phyloP scores from a whole-genome alignment of 2,113 vertebrate species.

The Ochotona princeps region DNA sequence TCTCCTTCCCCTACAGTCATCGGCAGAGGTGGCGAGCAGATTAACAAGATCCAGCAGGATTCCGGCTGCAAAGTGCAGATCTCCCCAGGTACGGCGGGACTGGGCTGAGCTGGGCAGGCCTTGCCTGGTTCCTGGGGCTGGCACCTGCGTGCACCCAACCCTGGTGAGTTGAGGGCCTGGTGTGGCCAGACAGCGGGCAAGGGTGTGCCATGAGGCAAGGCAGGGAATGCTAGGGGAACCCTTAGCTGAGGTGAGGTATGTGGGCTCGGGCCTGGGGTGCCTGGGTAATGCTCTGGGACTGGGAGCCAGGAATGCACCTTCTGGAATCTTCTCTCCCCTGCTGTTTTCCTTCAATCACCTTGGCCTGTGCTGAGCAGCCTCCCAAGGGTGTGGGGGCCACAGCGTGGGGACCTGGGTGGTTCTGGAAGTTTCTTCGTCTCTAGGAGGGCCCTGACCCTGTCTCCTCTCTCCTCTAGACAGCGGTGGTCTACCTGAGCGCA shows the following conservation, averaged over 20 bases:
- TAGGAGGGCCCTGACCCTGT: neutral
- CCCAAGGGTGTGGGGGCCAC: neutral
- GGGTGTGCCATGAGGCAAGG: fast-evolving
- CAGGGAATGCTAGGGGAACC: no score
- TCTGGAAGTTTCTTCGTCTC: neutral
- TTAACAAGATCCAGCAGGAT: conserved; percentile 97
- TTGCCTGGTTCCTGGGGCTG: no score
- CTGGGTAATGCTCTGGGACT: no score
- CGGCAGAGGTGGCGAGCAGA: conserved; percentile 95
- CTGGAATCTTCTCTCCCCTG: neutral
- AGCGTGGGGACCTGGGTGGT: neutral
- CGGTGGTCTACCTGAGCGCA: conserved; percentile 92
- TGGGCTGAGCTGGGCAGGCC: no score
- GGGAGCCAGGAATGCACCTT: neutral
- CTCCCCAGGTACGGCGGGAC: conserved; percentile 89
- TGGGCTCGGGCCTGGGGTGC: no score
- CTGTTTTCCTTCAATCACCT: neutral
- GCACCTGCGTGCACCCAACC: no score
- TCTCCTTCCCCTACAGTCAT: conserved; percentile 88
- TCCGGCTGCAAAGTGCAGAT: conserved; percentile 98
- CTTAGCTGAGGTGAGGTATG: no score
- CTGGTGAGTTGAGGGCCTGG: no score
- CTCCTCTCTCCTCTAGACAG: conserved; percentile 87
- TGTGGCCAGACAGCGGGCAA: no score
- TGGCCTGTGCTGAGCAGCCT: neutral